A percentile compares a stretch with the other conserved stretches of the same genome.
phyloP scores from a whole-genome alignment of 2,888 invertebrate genomes.

The Xanthorhoe spadicearia region DNA sequence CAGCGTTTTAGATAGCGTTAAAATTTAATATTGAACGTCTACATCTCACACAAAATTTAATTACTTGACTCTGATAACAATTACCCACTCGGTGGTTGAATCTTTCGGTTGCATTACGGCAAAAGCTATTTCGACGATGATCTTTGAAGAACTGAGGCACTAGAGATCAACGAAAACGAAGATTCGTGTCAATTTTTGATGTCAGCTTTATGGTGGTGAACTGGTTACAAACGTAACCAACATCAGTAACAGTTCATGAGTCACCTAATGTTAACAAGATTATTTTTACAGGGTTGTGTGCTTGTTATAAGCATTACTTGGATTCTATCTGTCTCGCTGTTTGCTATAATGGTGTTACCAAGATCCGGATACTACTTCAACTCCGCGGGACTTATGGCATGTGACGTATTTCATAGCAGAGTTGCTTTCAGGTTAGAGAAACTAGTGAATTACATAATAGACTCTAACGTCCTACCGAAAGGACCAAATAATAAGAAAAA shows the following conservation, averaged over 20 bases:
- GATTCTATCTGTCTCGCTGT: conserved; percentile 93
- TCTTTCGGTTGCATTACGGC: neutral
- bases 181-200: too few species aligned
- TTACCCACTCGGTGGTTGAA: neutral
- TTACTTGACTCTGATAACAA: neutral
- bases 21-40: neutral
- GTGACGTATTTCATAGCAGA: conserved; percentile 94
- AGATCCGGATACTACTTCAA: conserved; percentile 95
- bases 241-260: too few species aligned
- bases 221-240: too few species aligned
- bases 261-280: neutral
- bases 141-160: too few species aligned
- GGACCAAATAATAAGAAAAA: too few species aligned
- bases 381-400: conserved; percentile 92
- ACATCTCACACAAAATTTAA: neutral
- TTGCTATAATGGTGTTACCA: conserved; percentile 92
- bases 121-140: too few species aligned
- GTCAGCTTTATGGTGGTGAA: too few species aligned
- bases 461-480: too few species aligned
- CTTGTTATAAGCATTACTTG: conserved; percentile 93
- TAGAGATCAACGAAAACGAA: too few species aligned
- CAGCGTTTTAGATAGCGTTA: neutral
- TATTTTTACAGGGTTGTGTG: conserved; percentile 89
- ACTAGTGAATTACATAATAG: too few species aligned
- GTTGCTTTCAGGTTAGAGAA: conserved; percentile 84